Evolutionary conservation across 2,113 vertebrate species (phyloP), one percentile per base, ranked within the genome.

Genomic region (Heterocephalus glaber): DNA sequence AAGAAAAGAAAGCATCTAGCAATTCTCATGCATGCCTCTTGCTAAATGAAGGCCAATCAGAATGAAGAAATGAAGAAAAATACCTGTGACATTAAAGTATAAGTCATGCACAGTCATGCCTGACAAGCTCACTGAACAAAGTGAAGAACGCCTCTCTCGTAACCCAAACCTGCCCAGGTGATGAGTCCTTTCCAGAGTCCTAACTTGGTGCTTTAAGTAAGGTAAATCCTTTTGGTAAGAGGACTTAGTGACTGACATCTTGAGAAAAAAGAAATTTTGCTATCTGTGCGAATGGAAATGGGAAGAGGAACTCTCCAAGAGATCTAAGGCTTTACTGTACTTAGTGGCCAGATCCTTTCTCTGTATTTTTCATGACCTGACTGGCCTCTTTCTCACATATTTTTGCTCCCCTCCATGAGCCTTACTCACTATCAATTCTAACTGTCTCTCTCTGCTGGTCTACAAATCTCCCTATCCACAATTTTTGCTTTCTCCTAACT

Each of bases 31-130:
- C 14, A 47, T 35, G 77, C 52, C 20, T 89, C 44, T 56, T 92
- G 30, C 49, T 92, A 86, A 87, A 72, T 20, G 19, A 79, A 84
- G 76, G 47, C 52, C 94, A 89, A 56, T 68, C 4, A 58, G 58
- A 76, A 85, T 49, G 74, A 95, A 85, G 77, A 86, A 76, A 85
- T 49, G 74, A 95, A 85, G 77, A 86, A 82, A 95, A 90, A 58
- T 9, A 72, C 68, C 13, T 41, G 35, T 92, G 95, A 76, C 60
- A 61, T 80, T 86, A 86, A 91, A 79, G 68, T 82, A 28, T 61
- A 61, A 89, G 74, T 83, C 81, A 80, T 30, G 38, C 3, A 11
- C 7, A 14, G 5, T 28, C 49, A 14, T 58, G 65, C 47, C 8
- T 35, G 92, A 56, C 44, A 82, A 70, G 35, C 54, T 94, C 12